Evolutionary conservation across 2,797 vertebrate species (phyloP).

Genomic region (Phrynocephalus forsythii): DNA sequence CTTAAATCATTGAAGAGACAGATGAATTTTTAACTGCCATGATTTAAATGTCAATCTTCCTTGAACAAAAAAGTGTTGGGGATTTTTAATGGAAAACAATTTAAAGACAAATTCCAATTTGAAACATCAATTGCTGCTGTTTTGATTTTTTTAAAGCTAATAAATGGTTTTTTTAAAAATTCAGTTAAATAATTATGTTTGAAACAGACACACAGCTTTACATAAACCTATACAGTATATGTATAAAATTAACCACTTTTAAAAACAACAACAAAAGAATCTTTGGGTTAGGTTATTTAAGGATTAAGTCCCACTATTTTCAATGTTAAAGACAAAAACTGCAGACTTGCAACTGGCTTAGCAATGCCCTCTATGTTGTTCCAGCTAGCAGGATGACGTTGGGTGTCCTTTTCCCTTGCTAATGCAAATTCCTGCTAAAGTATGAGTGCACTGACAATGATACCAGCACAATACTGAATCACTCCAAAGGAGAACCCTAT

Average conservation of each 20-base stretch:
- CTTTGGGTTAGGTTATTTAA: neutral
- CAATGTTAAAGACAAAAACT: neutral
- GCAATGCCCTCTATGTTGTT: neutral
- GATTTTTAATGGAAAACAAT: neutral
- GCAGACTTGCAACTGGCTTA: neutral
- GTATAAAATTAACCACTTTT: neutral
- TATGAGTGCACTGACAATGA: neutral
- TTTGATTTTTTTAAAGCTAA: neutral
- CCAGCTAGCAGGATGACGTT: neutral
- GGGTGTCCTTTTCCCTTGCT: neutral
- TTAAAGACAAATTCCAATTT: neutral
- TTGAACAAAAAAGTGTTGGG: neutral
- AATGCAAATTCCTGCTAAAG: neutral
- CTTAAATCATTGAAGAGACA: neutral
- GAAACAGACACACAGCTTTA: neutral
- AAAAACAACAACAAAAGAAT: neutral
- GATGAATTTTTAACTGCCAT: neutral
- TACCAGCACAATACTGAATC: neutral
- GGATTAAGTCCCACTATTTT: neutral
- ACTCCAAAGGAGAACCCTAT: no score
- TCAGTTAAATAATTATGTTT: no score
- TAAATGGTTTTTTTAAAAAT: no score
- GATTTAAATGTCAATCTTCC: neutral
- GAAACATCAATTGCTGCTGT: neutral
- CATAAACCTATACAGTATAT: neutral